Evolutionary conservation across 2,797 vertebrate genomes (phyloP).

Genomic region (Hoplostethus mediterraneus): DNA sequence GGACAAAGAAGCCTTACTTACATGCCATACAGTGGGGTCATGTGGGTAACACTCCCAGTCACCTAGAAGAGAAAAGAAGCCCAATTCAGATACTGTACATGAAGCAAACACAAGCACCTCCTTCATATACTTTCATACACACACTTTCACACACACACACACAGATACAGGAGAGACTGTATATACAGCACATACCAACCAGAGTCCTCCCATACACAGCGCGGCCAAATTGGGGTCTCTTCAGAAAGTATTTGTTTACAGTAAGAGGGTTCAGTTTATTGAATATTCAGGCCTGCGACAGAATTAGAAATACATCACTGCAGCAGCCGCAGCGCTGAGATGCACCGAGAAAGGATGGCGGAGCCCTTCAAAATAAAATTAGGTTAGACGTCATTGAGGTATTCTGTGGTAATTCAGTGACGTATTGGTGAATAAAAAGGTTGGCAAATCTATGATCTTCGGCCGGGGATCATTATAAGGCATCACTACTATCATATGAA

Average conservation of each 20-base stretch:
- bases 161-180: conserved; percentile 33
- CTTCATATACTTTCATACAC: conserved; percentile 20
- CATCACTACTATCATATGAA: background rate
- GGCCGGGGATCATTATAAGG: background rate
- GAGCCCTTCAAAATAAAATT: conserved; percentile 34
- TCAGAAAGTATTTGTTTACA: conserved; percentile 72
- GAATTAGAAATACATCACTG: conserved; percentile 60
- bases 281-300: conserved; percentile 66
- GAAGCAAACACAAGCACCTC: conserved; percentile 14
- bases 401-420: conserved; percentile 5
- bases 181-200: conserved; percentile 69
- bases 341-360: conserved; percentile 11
- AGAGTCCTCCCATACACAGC: conserved; percentile 66
- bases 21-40: conserved; percentile 96
- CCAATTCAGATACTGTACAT: conserved; percentile 17
- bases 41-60: conserved; percentile 97
- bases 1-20: conserved; percentile 77
- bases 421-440: conserved; percentile 4
- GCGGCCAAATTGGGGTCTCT: conserved; percentile 65
- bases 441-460: background rate
- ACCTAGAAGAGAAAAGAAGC: conserved; percentile 85
- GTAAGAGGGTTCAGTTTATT: conserved; percentile 68
- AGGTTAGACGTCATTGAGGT: conserved; percentile 39
- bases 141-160: conserved; percentile 20
- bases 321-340: conserved; percentile 16